Base-by-base conservation (phyloP, 1,140 invertebrate genomes). In the Neuroterus valhalla region DNA sequence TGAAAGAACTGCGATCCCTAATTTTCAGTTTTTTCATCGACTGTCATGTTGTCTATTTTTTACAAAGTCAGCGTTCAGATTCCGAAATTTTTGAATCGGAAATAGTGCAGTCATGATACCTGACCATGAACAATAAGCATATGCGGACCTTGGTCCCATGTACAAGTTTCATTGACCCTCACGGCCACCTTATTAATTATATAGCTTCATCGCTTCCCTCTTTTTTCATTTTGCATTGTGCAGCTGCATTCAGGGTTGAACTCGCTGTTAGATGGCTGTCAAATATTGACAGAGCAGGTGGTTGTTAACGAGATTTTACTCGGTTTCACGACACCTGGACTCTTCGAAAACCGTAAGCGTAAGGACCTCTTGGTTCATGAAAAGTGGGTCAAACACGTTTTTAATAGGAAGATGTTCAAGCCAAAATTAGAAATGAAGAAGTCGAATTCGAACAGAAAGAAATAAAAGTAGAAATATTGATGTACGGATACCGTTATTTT, bases 221-320 rank as follows among this genome's bases (percentile, higher is more conserved):
- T 21, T 55, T 55, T 55, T 26, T 0, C 52, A 55, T 21, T 12
- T 55, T 55, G 14, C 8, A 21, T 14, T 11, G 4, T 0, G 10
- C 21, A 55, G 26, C 21, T 48, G n/a, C 5, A 17, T 48, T 48
- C n/a, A 8, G 17, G n/a, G 15, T n/a, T n/a, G 45, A 46, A 46
- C 12, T 68, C 48, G 3, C 76, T 70, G 76, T 78, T 78, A 77
- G 77, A 78, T 75, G 77, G 77, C 77, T 77, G 76, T 70, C 76
- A 77, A 46, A 68, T n/a, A 48, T 46, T 45, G 48, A 77, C 52
- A 31, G 62, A 15, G 23, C 43, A 48, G 46, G 17, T 48, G n/a
- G 46, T 48, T 48, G n/a, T 19, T 17, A 6, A 17, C 6, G 8
- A 8, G 46, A 12, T 3, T 45, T 45, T 15, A 14, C 15, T 3